Evolutionary conservation across 2,888 invertebrate genomes (phyloP).

Genomic region (Bimastos eiseni): DNA sequence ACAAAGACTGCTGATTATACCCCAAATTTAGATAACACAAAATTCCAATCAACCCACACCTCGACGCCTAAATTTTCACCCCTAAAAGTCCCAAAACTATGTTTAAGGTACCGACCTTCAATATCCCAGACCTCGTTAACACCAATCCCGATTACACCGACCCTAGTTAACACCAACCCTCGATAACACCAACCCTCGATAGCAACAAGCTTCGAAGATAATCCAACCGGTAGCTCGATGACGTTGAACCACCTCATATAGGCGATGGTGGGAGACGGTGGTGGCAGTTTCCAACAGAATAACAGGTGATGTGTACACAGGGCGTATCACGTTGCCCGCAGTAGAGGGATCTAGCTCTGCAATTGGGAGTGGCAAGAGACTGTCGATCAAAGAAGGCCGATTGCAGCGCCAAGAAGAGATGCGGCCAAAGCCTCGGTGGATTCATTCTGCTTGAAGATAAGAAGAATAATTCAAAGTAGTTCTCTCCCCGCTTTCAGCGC

Average conservation of each 20-base stretch:
- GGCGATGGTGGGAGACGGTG: background rate
- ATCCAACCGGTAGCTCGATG: background rate
- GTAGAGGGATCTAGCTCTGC: background rate
- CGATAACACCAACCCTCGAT: background rate
- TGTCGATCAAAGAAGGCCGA: background rate
- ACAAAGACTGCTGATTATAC: background rate
- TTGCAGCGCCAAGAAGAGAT: background rate
- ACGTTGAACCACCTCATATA: background rate
- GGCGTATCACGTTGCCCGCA: slow-evolving; percentile 5
- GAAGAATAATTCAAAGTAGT: background rate
- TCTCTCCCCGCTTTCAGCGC: background rate
- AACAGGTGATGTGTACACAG: background rate
- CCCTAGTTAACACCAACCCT: background rate
- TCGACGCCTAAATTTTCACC: background rate
- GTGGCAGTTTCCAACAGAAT: background rate
- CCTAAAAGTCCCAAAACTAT: no score
- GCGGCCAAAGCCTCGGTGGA: background rate
- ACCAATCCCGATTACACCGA: no score
- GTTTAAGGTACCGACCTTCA: background rate
- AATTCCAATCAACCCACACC: background rate
- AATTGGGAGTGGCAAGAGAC: background rate
- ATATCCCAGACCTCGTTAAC: no score
- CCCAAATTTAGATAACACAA: background rate
- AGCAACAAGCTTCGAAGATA: background rate
- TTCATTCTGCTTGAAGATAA: background rate